phyloP scores from a whole-genome alignment of 2,113 vertebrate genomes.

The Tamias sibiricus region DNA sequence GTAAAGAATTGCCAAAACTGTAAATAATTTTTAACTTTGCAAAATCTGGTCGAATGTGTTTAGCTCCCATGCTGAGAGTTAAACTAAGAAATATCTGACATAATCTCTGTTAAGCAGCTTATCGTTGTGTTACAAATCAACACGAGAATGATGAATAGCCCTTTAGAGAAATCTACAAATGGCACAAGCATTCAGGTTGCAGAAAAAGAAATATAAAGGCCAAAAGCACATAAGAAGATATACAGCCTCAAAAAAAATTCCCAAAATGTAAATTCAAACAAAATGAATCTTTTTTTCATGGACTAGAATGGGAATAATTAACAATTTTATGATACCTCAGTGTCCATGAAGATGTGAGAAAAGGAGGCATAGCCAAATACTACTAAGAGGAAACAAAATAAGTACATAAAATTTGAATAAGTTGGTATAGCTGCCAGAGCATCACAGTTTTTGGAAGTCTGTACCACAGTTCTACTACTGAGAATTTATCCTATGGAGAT shows the following conservation, averaged over 20 bases:
- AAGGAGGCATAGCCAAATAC: not conserved
- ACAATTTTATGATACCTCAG: not conserved
- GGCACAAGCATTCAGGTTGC: not conserved
- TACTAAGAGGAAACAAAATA: not conserved
- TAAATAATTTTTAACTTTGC: not conserved
- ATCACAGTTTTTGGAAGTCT: not conserved
- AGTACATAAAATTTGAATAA: not conserved
- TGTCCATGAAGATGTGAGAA: not conserved
- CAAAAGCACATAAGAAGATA: not conserved
- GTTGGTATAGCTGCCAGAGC: not conserved
- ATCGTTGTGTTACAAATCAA: conserved; percentile 14
- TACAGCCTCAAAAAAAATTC: not conserved
- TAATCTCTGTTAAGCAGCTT: not conserved
- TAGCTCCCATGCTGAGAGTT: not conserved
- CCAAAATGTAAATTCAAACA: not conserved
- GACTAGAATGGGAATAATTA: not conserved
- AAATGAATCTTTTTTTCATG: not conserved
- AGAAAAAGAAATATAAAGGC: not conserved
- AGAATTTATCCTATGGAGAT: not conserved
- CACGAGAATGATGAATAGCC: not conserved
- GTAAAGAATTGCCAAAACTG: not conserved
- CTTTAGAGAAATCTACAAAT: conserved; percentile 10
- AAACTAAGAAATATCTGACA: not conserved
- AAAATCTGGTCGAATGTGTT: conserved; percentile 12
- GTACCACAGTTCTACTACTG: not conserved